These are phyloP conservation scores for Odontesthes bonariensis DNA, from an alignment of 2,113 vertebrate genomes.

Conservation along the genomic window DNA sequence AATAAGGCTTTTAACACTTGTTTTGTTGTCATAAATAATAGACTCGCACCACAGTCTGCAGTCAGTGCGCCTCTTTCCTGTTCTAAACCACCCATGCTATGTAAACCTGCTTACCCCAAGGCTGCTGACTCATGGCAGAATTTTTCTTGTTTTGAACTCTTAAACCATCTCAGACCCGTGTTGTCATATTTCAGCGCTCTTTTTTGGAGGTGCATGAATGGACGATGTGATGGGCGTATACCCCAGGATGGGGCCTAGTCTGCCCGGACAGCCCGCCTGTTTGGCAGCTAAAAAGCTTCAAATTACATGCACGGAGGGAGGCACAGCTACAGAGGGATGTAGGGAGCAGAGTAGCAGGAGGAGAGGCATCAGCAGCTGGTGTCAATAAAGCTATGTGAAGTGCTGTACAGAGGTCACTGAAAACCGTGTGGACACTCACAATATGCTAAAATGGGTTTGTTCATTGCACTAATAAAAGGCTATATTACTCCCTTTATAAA, in stretches of 20 bases:
- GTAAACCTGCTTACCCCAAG: slow-evolving; percentile 36
- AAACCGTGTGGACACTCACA: slow-evolving; percentile 3
- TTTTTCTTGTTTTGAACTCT: neutral
- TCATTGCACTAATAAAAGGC: neutral
- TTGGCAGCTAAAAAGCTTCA: slow-evolving; percentile 49
- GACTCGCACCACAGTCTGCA: slow-evolving; percentile 45
- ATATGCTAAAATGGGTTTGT: neutral
- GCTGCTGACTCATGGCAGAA: slow-evolving; percentile 71
- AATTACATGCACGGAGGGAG: slow-evolving; percentile 50
- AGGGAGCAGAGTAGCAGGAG: neutral
- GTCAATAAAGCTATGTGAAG: slow-evolving; percentile 21
- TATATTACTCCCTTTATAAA: neutral
- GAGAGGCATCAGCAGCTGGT: slow-evolving; percentile 17
- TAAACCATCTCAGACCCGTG: slow-evolving; percentile 1
- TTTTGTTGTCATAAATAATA: slow-evolving; percentile 35
- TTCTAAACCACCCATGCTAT: slow-evolving; percentile 39
- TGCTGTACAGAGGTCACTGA: slow-evolving; percentile 49
- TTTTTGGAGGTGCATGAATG: slow-evolving; percentile 58
- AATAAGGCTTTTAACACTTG: neutral
- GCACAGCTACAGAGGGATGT: slow-evolving; percentile 22
- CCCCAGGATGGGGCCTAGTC: slow-evolving; percentile 60
- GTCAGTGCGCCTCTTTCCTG: slow-evolving; percentile 37
- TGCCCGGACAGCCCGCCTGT: slow-evolving; percentile 41
- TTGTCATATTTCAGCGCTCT: slow-evolving; percentile 67
- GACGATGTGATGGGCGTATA: slow-evolving; percentile 64